Evolutionary conservation across 2,797 vertebrate genomes (phyloP), one percentile per base, ranked within the genome.

Genomic region (Phylloscopus collybita): DNA sequence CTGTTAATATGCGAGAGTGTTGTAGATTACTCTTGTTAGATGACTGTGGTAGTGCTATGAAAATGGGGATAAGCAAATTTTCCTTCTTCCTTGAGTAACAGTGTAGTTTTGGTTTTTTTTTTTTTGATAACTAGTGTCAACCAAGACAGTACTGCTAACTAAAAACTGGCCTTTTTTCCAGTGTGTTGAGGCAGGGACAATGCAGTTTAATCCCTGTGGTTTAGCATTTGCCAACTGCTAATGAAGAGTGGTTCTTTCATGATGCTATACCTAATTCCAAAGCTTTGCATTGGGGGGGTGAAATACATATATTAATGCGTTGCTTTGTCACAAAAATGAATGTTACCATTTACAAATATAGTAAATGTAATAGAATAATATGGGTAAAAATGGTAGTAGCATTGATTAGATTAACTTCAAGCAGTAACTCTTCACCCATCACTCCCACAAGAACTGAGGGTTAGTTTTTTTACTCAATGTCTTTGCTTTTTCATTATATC

Each of bases 201-300:
- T 53, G 42, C 38, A 47, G 23, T 18, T 22, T 12, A 74, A 36
- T 71, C 42, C 25, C 17, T 50, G 44, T 66, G 42, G 51, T 88
- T 75, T 53, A 47, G 47, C 1, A 0, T 75, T 85, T 89, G 17
- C 29, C 0, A 0, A 4, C 70, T 72, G 23, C 32, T 16, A 7
- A 34, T 30, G 26, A 51, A 25, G 53, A 47, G 13, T 4, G 5
- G 4, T 27, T 79, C 40, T 80, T 81, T 59, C 4, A 6, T 50
- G 14, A 26, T 75, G 23, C 50, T 60, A 0, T 44, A 53, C 27
- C 27, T 42, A 53, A 36, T 71, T 71, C 30, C 66, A 20, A 53
- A 54, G 13, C 11, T 84, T 72, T 84, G 54, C 13, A 8, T 13
- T 62, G 36, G 29, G 47, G 64, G 23, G 62, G 15, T 67, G 56